Evolutionary conservation across 2,113 vertebrate species (phyloP), one percentile per base, ranked within the genome.

Genomic region (Motacilla tschutschensis): DNA sequence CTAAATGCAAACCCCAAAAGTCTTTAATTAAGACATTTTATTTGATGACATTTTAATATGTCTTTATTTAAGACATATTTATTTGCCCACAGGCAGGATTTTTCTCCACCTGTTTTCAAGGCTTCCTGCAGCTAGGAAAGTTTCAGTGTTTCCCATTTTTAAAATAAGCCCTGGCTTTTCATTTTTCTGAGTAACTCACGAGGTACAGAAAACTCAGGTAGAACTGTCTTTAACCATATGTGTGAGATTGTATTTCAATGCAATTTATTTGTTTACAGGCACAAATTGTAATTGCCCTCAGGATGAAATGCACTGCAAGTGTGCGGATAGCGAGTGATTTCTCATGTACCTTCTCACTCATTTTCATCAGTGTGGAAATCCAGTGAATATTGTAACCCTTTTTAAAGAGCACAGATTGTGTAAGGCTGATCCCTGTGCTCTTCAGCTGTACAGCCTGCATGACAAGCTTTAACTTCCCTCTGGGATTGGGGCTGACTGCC

Each of bases 211-310:
- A 66, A 64, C 36, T 85, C 72, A 58, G 31, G 57, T 60, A 21
- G 71, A 58, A 16, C 44, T 84, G 17, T 66, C 51, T 66, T 69
- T 41, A 66, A 64, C 47, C 28, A 4, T 25, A 17, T 1, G 0
- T n/a, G 16, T 59, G 62, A 89, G 50, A 64, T 53, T 85, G 81
- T 55, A 69, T 78, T 88, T 93, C 72, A 55, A 26, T 35, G 60
- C 66, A 53, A 69, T 94, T 63, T 84, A 72, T 87, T 93, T 93
- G 87, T 79, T 92, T 83, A 40, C 72, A 93, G 89, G 76, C 74
- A 79, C 63, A 88, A 88, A 70, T 6, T 90, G 69, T 67, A 82
- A 74, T 64, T 80, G 46, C 69, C 63, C n/a, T 89, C 44, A 71
- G 57, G 77, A 85, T 62, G 78, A 87, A 90, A 90, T 46, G 62